A percentile compares a stretch with the other conserved stretches of the same genome.
Evolutionary conservation across 2,113 vertebrate species (phyloP).

Genomic region (Lonchura striata): DNA sequence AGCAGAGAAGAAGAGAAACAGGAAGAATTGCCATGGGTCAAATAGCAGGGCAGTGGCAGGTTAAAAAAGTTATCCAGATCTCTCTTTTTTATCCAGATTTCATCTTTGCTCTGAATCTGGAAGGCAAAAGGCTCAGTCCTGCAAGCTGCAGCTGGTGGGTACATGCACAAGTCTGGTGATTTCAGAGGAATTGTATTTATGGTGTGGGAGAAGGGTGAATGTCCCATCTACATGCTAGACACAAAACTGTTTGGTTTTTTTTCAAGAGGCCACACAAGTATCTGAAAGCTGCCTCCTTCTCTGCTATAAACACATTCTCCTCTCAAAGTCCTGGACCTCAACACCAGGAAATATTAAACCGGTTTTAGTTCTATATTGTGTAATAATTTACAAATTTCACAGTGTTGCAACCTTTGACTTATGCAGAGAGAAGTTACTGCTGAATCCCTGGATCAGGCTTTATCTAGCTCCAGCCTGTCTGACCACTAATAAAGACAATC

Average conservation of each 20-base stretch:
- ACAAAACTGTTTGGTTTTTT: neutral
- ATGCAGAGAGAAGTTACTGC: neutral
- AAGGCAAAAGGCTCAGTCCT: neutral
- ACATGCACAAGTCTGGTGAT: neutral
- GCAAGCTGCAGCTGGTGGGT: neutral
- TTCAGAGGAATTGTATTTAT: neutral
- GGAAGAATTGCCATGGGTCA: conserved; percentile 39
- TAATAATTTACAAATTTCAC: conserved; percentile 47
- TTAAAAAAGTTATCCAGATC: conserved; percentile 15
- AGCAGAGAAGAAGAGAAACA: conserved; percentile 20
- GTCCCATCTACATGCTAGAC: neutral
- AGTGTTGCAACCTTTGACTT: conserved; percentile 47
- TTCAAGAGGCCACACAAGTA: neutral
- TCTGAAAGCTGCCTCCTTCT: neutral
- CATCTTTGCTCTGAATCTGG: neutral
- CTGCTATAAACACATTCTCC: neutral
- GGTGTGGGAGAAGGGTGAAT: neutral
- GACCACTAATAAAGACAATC: conserved; percentile 47
- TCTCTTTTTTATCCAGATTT: neutral
- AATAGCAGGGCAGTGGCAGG: conserved; percentile 5
- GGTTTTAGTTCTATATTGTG: neutral
- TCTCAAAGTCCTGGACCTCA: neutral
- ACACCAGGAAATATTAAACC: neutral
- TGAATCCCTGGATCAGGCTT: neutral
- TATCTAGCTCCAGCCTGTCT: conserved; percentile 59